Base-by-base conservation (phyloP, 1,140 invertebrate species). In the Melipona quadrifasciata region DNA sequence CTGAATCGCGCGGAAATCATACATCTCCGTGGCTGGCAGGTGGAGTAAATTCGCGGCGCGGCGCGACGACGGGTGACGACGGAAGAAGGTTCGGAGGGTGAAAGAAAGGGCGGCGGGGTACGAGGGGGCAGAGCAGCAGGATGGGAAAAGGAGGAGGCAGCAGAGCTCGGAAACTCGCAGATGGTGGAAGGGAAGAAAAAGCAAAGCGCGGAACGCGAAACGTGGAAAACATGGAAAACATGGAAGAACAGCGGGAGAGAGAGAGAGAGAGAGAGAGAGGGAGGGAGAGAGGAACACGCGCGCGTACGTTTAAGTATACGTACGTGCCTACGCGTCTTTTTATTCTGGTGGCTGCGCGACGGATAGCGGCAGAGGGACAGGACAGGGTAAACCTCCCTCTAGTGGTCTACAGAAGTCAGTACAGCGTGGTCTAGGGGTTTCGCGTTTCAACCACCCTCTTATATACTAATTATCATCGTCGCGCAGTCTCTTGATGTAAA, bases 391-490 rank as follows among this genome's bases (percentile, higher is more conserved):
- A 89, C 75, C 80, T 80, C 47, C 91, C 86, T 92, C 77, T 90
- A 93, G 92, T 92, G 91, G 91, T 92, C 92, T 94, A 93, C 88
- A 94, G 88, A 93, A 93, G 86, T 93, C 93, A 92, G 91, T 88
- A 84, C 89, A 84, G 91, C 90, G 92, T 87, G 87, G 87, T 92
- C 91, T 92, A 92, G 91, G 87, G 91, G 89, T 90, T 92, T 90
- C 89, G 91, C 90, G 90, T 93, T 92, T 93, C 90, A 92, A 87
- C 87, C 86, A 90, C 73, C 87, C 91, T 86, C 92, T 93, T 92
- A 91, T 91, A 87, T 90, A 94, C 94, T 94, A 94, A 94, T 94
- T 94, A 94, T 93, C 93, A 92, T 93, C 92, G 89, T 93, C 87
- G 80, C 80, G 91, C 83, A 91, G 91, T 93, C 92, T 93, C 92